These are phyloP conservation scores for Hippopotamus amphibius DNA, from an alignment of 2,113 vertebrate genomes.

Conservation along the genomic window DNA sequence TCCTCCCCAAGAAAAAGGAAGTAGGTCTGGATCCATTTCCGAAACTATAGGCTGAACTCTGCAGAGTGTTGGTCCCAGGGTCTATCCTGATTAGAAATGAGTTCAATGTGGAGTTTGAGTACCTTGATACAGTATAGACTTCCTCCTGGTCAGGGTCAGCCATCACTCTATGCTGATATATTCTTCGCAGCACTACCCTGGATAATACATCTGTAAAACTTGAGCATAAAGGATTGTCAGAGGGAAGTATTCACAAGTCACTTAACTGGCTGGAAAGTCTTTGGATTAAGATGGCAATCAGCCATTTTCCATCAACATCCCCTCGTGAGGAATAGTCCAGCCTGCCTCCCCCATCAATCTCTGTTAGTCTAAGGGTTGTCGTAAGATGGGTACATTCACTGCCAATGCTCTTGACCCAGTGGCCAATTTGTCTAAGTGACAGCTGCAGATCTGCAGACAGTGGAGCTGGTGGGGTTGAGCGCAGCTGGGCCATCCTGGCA, in stretches of 20 bases:
- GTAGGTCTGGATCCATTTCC: background rate
- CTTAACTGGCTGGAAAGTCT: slow-evolving; percentile 38
- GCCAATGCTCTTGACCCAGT: background rate
- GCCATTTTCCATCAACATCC: background rate
- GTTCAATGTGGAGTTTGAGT: background rate
- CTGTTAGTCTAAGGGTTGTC: background rate
- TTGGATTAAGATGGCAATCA: slow-evolving; percentile 57
- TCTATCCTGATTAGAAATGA: background rate
- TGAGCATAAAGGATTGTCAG: slow-evolving; percentile 11
- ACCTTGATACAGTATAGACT: background rate
- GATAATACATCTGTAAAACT: background rate
- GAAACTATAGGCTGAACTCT: background rate
- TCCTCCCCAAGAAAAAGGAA: background rate
- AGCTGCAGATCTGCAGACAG: background rate
- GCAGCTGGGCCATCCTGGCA: background rate
- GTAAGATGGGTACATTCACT: background rate
- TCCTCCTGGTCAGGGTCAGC: background rate
- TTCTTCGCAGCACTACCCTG: background rate
- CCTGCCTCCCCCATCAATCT: slow-evolving; percentile 14
- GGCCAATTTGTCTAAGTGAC: background rate
- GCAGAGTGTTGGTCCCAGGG: background rate
- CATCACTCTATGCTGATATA: background rate
- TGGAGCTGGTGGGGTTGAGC: background rate
- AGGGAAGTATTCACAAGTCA: slow-evolving; percentile 26
- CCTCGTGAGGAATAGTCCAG: background rate